phyloP scores from a whole-genome alignment of 2,888 invertebrate species.

The Smittia aterrima region DNA sequence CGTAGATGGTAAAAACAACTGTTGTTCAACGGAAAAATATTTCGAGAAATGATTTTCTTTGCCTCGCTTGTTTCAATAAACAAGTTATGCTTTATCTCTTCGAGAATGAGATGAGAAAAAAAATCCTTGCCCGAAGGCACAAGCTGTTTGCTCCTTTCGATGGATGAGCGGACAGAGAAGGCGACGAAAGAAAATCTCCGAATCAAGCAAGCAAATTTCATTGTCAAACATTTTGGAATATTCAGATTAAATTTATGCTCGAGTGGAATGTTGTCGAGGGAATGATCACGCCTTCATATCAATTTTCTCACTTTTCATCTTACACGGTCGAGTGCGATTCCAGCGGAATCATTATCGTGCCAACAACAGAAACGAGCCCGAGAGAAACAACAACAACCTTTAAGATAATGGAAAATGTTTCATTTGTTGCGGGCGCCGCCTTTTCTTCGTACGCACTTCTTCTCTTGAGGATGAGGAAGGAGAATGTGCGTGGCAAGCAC shows the following conservation, averaged over 20 bases:
- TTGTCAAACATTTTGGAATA: neutral
- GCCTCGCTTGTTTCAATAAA: conserved; percentile 14
- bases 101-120: neutral
- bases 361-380: neutral
- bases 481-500: conserved; percentile 14
- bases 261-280: too few species aligned
- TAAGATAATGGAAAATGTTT: neutral
- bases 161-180: neutral
- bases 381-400: neutral
- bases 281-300: neutral
- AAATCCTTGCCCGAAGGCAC: conserved; percentile 4
- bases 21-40: neutral
- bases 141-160: conserved; percentile 12
- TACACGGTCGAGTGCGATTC: too few species aligned
- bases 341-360: too few species aligned
- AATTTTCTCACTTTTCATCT: neutral
- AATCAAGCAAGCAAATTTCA: neutral
- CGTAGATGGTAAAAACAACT: neutral
- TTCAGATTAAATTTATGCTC: neutral
- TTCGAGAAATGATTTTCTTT: conserved; percentile 2
- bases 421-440: neutral
- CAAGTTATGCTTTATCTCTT: conserved; percentile 5
- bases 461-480: neutral
- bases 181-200: neutral
- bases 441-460: neutral